phyloP scores from a whole-genome alignment of 2,888 invertebrate genomes.

The Dendrolimus houi region DNA sequence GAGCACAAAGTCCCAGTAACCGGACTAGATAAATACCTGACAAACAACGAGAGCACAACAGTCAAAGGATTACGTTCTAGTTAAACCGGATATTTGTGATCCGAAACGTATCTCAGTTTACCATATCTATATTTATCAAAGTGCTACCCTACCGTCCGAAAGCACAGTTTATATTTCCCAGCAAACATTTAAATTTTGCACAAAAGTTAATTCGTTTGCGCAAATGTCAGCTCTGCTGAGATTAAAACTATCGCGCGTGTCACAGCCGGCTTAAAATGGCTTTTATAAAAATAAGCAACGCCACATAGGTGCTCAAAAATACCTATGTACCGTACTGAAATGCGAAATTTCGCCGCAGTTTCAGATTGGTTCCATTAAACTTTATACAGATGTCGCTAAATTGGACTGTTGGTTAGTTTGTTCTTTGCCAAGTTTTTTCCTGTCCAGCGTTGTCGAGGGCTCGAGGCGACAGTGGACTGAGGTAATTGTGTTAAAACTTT shows the following conservation, averaged over 20 bases:
- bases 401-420: slow-evolving; percentile 71
- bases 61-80: slow-evolving; percentile 51
- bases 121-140: slow-evolving; percentile 52
- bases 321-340: slow-evolving; percentile 44
- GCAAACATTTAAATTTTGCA: neutral
- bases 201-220: neutral
- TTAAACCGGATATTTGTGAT: slow-evolving; percentile 50
- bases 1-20: slow-evolving; percentile 8
- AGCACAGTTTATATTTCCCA: slow-evolving; percentile 7
- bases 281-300: neutral
- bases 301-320: slow-evolving; percentile 8
- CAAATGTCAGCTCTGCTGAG: neutral
- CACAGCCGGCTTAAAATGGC: neutral
- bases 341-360: slow-evolving; percentile 53
- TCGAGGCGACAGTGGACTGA: slow-evolving; percentile 56
- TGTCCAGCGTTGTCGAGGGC: slow-evolving; percentile 56
- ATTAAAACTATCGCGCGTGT: slow-evolving; percentile 1
- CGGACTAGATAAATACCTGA: slow-evolving; percentile 21
- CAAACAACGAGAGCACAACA: slow-evolving; percentile 29
- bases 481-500: slow-evolving; percentile 75
- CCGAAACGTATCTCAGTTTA: slow-evolving; percentile 27
- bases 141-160: slow-evolving; percentile 17
- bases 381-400: slow-evolving; percentile 69
- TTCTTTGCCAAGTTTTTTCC: slow-evolving; percentile 71
- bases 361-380: slow-evolving; percentile 71